Conservation (phyloP, 2,797 vertebrate species). For the Nannoperca australis region DNA sequence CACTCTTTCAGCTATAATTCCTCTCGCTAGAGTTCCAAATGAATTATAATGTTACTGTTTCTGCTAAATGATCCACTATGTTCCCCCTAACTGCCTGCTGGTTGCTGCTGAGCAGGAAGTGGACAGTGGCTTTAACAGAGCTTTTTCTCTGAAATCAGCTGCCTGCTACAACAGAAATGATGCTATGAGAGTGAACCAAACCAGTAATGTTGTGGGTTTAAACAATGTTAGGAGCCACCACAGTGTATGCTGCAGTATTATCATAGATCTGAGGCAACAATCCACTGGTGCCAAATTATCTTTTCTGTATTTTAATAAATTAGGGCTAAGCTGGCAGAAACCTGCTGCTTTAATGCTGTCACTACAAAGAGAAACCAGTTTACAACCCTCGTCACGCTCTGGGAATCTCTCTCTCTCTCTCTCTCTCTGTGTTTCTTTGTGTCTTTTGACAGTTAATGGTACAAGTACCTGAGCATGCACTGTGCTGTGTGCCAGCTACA, state of each 20-base stretch:
- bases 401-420: neutral
- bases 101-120: no score
- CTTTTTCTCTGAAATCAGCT: no score
- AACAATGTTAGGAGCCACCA: neutral
- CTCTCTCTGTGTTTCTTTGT: neutral
- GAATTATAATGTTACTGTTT: no score
- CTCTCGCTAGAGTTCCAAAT: no score
- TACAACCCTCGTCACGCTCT: neutral
- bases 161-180: no score
- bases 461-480: neutral
- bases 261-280: neutral
- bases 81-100: no score
- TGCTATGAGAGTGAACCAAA: neutral
- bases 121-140: no score
- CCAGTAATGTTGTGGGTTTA: neutral
- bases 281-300: neutral
- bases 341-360: slow-evolving; percentile 14
- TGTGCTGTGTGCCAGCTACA: neutral
- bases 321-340: neutral
- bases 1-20: no score
- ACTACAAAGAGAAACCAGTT: slow-evolving; percentile 37
- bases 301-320: neutral
- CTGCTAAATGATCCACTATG: no score
- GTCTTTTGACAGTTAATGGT: neutral
- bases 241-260: neutral